Conservation (phyloP, 2,888 invertebrate genomes). For the Terebella lapidaria region DNA sequence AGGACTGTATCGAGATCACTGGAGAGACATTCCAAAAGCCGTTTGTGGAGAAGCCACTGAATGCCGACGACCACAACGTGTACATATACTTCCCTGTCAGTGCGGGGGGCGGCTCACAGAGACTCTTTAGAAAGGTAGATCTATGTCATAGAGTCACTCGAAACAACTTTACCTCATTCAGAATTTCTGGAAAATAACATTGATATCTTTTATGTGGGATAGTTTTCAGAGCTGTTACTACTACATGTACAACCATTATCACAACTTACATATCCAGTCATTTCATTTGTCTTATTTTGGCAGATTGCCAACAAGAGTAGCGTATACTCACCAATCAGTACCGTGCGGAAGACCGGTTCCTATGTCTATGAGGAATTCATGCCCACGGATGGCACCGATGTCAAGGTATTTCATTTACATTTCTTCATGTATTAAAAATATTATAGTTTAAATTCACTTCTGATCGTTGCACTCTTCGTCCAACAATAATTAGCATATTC, state of each 20-base stretch:
- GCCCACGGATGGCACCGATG: slow-evolving; percentile 93
- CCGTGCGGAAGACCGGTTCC: slow-evolving; percentile 93
- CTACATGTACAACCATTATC: too few relatives aligned
- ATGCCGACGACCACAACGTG: slow-evolving; percentile 99
- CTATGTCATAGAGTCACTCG: too few relatives aligned
- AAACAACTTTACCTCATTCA: too few relatives aligned
- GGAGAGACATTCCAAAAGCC: slow-evolving; percentile 90
- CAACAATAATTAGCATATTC: too few relatives aligned
- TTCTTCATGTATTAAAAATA: too few relatives aligned
- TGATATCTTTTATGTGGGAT: too few relatives aligned
- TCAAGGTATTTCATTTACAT: slow-evolving; percentile 64
- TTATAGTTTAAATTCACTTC: too few relatives aligned
- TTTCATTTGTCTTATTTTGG: too few relatives aligned
- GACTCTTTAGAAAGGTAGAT: slow-evolving; percentile 88
- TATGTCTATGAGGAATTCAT: slow-evolving; percentile 99
- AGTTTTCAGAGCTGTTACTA: too few relatives aligned
- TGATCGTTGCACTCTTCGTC: too few relatives aligned
- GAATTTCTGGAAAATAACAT: too few relatives aligned
- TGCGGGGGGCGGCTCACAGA: slow-evolving; percentile 93
- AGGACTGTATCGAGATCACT: slow-evolving; percentile 96
- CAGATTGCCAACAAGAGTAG: slow-evolving; percentile 97
- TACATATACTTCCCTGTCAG: slow-evolving; percentile 99
- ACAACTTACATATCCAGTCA: too few relatives aligned
- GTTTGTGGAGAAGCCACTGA: slow-evolving; percentile 98
- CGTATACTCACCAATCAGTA: slow-evolving; percentile 88